These are phyloP conservation scores for Teinopalpus imperialis DNA, from an alignment of 2,888 invertebrate species.

Conservation along the genomic window DNA sequence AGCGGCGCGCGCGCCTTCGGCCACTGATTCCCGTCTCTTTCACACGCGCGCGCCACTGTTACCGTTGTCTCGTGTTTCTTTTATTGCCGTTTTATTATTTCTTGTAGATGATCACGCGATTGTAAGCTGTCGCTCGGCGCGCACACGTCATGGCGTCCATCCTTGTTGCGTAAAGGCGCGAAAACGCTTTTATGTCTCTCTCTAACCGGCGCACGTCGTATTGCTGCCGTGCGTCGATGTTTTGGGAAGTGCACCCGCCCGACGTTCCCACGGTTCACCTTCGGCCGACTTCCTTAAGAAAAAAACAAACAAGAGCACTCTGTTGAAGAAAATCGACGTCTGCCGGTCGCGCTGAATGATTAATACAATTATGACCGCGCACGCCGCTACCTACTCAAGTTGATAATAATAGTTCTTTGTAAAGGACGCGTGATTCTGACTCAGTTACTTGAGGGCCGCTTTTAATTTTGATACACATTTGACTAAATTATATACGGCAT, in stretches of 20 bases:
- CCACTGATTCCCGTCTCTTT: constrained; percentile 62
- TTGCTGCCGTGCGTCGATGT: constrained; percentile 81
- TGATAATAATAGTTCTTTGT: constrained; percentile 75
- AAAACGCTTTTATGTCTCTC: constrained; percentile 45
- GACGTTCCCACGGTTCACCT: constrained; percentile 82
- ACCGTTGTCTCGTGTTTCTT: constrained; percentile 78
- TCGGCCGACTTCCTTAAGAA: constrained; percentile 81
- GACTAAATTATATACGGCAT: constrained; percentile 33
- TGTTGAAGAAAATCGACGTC: constrained; percentile 82
- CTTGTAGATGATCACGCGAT: constrained; percentile 82
- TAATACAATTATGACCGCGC: constrained; percentile 80
- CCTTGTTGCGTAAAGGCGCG: constrained; percentile 38
- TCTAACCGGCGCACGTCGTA: constrained; percentile 70
- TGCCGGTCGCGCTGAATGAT: constrained; percentile 80
- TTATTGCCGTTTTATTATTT: constrained; percentile 82
- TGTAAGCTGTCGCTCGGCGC: constrained; percentile 79
- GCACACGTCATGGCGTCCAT: constrained; percentile 72
- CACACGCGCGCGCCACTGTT: constrained; percentile 59
- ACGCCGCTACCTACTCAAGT: constrained; percentile 71
- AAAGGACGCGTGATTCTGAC: constrained; percentile 65
- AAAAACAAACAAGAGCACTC: constrained; percentile 82
- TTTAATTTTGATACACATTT: constrained; percentile 41
- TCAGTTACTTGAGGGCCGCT: constrained; percentile 37
- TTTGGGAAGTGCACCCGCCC: constrained; percentile 83
- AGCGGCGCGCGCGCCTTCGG: constrained; percentile 74